Percentiles rank a stretch among this genome's conserved stretches.
phyloP scores from a whole-genome alignment of 2,888 invertebrate genomes.

The Junonia oenone region DNA sequence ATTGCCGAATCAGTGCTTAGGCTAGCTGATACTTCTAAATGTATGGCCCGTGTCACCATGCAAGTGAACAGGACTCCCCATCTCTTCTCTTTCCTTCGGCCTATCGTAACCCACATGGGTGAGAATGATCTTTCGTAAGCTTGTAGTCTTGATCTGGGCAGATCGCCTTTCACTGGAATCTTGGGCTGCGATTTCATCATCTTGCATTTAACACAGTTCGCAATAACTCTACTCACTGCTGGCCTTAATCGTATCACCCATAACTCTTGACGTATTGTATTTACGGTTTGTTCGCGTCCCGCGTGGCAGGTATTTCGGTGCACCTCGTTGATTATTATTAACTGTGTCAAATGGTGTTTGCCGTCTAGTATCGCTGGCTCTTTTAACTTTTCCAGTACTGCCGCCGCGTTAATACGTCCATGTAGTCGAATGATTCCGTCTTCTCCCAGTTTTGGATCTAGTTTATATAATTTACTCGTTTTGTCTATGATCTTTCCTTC shows the following conservation, averaged over 20 bases:
- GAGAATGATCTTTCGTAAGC: conserved; percentile 25
- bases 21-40: conserved; percentile 11
- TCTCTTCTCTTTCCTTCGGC: conserved; percentile 19
- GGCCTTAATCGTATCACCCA: conserved; percentile 24
- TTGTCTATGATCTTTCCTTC: too few relatives aligned
- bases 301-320: conserved; percentile 10
- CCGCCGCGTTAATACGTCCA: conserved; percentile 4
- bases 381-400: background rate
- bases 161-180: too few relatives aligned
- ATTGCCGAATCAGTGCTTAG: conserved; percentile 22
- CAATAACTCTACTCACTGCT: too few relatives aligned
- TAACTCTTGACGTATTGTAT: conserved; percentile 28
- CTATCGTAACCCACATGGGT: conserved; percentile 22
- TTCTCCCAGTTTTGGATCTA: background rate
- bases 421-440: conserved; percentile 9
- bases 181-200: too few relatives aligned
- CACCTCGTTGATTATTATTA: background rate
- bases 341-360: conserved; percentile 6
- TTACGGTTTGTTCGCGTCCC: conserved; percentile 21
- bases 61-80: conserved; percentile 22
- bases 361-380: conserved; percentile 16
- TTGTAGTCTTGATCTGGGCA: background rate
- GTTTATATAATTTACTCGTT: too few relatives aligned
- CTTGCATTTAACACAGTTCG: too few relatives aligned
- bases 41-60: conserved; percentile 11